Evolutionary conservation across 2,113 vertebrate genomes (phyloP).

Genomic region (Ammodytes marinus): DNA sequence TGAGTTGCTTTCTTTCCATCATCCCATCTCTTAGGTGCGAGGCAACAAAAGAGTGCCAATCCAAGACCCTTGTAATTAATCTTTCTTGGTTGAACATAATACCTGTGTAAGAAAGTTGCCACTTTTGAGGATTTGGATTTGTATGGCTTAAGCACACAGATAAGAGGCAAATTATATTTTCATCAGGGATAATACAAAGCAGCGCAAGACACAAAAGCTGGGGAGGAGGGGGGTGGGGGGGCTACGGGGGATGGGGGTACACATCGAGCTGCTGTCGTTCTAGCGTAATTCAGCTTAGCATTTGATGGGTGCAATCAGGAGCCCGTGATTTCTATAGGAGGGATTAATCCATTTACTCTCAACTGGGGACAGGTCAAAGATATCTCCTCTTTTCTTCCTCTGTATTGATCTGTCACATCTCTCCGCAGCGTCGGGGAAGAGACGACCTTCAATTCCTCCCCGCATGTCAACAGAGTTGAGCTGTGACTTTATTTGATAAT

Average conservation of each 20-base stretch:
- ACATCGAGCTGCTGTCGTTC: conserved; percentile 94
- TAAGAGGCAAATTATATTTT: conserved; percentile 99
- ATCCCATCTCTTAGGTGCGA: conserved; percentile 91
- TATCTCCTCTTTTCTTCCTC: conserved; percentile 77
- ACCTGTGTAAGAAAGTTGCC: conserved; percentile 96
- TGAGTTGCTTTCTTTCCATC: conserved; percentile 82
- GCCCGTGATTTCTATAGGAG: conserved; percentile 93
- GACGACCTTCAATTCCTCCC: conserved; percentile 79
- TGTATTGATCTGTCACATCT: conserved; percentile 95
- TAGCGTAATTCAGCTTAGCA: conserved; percentile 95
- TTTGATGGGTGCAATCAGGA: conserved; percentile 95
- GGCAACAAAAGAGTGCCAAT: conserved; percentile 95
- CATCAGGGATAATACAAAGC: conserved; percentile 96
- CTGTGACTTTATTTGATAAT: conserved; percentile 84
- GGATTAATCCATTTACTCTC: conserved; percentile 97
- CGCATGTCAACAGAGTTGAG: conserved; percentile 69
- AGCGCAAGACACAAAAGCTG: conserved; percentile 91
- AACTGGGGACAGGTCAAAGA: conserved; percentile 89
- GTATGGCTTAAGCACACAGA: conserved; percentile 94
- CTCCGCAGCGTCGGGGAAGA: conserved; percentile 76
- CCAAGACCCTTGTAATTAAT: conserved; percentile 96
- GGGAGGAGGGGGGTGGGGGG: conserved; percentile 46
- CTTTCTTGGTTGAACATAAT: conserved; percentile 91
- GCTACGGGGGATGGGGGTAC: conserved; percentile 85
- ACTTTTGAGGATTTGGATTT: conserved; percentile 98